Evolutionary conservation across 2,888 invertebrate genomes (phyloP), one percentile per base, ranked within the genome.

Genomic region (Acronicta leporina): DNA sequence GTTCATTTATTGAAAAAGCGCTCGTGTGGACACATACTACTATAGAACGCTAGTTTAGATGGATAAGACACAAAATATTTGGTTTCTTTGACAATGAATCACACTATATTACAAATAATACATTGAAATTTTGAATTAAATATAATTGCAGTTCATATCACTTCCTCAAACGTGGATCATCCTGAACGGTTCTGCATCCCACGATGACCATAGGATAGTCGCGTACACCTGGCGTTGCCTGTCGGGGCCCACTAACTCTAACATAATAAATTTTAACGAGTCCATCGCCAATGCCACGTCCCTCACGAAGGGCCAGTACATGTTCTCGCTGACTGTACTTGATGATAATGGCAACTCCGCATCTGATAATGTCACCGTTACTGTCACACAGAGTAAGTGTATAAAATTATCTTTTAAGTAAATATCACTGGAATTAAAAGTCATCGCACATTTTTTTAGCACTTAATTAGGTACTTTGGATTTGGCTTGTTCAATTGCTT

Each of bases 301-400:
- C 0, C 94, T 98, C 41, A 98, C 98, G 0, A 97, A 97, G 81
- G 99, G 99, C 0, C 95, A 96, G 58, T 99, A 99, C 83, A 93
- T 95, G 55, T 97, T 98, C 87, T 96, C 96, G 81, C 90, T 98
- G 64, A 97, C 96, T n/a, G 97, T 98, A 0, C 95, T 96, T 11
- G 98, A 98, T 88, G 97, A 97, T 79, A 97, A 97, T 80, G 97
- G 97, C 50, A 97, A 98, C 81, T 96, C 96, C n/a, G 97, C 97
- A 44, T 95, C 95, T 11, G 97, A 96, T 86, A 95, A 94, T 52
- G 96, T 97, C 44, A 96, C 95, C 82, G 95, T 98, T 46, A 97
- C 96, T 64, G 97, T 98, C 11, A 97, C 97, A 56, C 98, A 98
- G 92, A 97, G 98, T 98, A 95, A 95, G 96, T 92, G 30, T 54